Conservation (phyloP, 2,888 invertebrate species). For the Spodoptera littoralis region DNA sequence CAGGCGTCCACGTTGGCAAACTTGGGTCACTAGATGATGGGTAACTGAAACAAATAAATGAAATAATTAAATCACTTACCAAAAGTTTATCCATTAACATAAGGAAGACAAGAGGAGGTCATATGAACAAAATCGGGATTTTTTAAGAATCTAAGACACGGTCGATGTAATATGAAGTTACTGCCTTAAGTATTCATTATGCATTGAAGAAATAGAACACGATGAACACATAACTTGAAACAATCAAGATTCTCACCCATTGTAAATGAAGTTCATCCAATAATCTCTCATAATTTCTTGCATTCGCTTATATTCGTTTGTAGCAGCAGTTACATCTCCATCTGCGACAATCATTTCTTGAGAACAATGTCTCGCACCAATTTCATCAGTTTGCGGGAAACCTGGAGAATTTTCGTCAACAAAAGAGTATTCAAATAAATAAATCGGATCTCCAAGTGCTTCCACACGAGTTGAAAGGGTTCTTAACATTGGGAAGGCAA, state of each 20-base stretch:
- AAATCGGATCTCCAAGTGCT: conserved; percentile 60
- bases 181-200: not conserved
- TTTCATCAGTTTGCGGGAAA: conserved; percentile 54
- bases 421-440: conserved; percentile 68
- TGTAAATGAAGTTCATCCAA: conserved; percentile 58
- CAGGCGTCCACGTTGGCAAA: conserved; percentile 62
- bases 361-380: conserved; percentile 64
- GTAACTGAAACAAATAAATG: conserved; percentile 48
- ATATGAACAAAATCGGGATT: no score
- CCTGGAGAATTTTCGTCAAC: conserved; percentile 51
- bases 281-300: conserved; percentile 48
- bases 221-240: not conserved
- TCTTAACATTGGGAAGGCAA: conserved; percentile 63
- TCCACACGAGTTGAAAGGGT: conserved; percentile 55
- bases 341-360: conserved; percentile 55
- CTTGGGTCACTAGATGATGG: conserved; percentile 55
- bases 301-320: conserved; percentile 51
- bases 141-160: no score
- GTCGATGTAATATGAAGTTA: no score
- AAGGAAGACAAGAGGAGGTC: no score
- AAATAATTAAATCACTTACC: no score
- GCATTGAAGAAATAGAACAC: not conserved
- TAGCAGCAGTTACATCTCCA: conserved; percentile 23
- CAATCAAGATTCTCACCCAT: conserved; percentile 53
- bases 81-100: no score